These are phyloP conservation scores for Callionymus lyra DNA, from an alignment of 2,113 vertebrate genomes.

Conservation along the genomic window DNA sequence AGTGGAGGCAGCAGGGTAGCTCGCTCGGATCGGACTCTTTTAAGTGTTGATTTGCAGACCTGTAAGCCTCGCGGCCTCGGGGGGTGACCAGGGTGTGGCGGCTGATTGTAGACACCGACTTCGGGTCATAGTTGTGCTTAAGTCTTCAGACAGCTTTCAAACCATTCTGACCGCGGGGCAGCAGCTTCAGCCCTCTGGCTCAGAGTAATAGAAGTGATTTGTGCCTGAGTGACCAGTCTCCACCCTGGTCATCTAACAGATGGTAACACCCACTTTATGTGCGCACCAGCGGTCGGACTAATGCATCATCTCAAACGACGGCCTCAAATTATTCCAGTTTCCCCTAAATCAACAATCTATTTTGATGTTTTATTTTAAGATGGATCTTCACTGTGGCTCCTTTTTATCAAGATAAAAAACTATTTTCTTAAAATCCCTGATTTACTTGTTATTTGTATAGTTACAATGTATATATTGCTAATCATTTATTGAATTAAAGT, in stretches of 20 bases:
- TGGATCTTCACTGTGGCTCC: no score
- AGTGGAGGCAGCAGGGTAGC: slow-evolving; percentile 4
- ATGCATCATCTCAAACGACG: no score
- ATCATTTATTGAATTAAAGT: no score
- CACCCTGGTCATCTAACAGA: slow-evolving; percentile 3
- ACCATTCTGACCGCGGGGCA: slow-evolving; percentile 38
- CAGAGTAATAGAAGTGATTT: slow-evolving; percentile 21
- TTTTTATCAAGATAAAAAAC: no score
- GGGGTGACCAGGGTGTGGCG: slow-evolving; percentile 41
- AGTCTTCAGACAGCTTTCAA: slow-evolving; percentile 46
- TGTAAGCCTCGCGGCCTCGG: slow-evolving; percentile 22
- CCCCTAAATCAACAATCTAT: no score
- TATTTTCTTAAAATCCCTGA: no score
- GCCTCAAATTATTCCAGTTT: no score
- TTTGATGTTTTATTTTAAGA: no score
- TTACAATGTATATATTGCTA: no score
- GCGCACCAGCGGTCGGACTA: no score
- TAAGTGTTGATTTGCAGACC: slow-evolving; percentile 50
- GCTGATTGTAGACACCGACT: slow-evolving; percentile 49
- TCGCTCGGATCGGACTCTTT: slow-evolving; percentile 25
- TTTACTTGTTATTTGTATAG: no score
- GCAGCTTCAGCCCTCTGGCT: slow-evolving; percentile 12
- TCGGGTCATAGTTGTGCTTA: slow-evolving; percentile 31
- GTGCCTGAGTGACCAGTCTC: slow-evolving; percentile 7
- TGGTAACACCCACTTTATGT: no score